Evolutionary conservation across 2,888 invertebrate species (phyloP).

Genomic region (Chrysolina haemoptera): DNA sequence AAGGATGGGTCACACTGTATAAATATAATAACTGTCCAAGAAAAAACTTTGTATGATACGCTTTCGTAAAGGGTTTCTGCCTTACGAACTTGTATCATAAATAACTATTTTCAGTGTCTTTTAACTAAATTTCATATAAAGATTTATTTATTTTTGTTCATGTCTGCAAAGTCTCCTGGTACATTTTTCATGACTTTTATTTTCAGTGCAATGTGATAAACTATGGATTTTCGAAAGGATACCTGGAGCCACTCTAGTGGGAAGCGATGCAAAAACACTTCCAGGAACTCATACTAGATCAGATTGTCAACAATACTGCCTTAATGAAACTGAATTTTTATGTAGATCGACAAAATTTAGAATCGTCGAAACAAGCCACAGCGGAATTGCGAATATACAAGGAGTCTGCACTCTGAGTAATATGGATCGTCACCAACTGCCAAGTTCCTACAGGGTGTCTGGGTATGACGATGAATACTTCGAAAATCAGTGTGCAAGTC

Average conservation of each 20-base stretch:
- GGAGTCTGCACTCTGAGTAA: constrained; percentile 82
- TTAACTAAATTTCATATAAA: too few relatives aligned
- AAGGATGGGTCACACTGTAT: too few relatives aligned
- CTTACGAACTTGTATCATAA: too few relatives aligned
- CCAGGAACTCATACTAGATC: constrained; percentile 75
- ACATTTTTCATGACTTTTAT: constrained; percentile 7
- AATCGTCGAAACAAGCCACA: constrained; percentile 50
- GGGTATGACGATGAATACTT: constrained; percentile 86
- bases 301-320: constrained; percentile 79
- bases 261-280: constrained; percentile 76
- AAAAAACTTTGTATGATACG: too few relatives aligned
- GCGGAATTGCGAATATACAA: constrained; percentile 40
- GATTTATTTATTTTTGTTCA: too few relatives aligned
- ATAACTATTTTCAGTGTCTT: too few relatives aligned
- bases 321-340: constrained; percentile 71
- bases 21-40: too few relatives aligned
- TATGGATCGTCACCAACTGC: constrained; percentile 82
- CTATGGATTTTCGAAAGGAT: constrained; percentile 85
- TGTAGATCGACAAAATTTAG: constrained; percentile 75
- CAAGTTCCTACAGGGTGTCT: constrained; percentile 84
- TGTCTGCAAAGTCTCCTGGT: background rate
- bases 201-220: constrained; percentile 67
- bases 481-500: constrained; percentile 81
- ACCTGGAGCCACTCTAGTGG: constrained; percentile 82
- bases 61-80: too few relatives aligned